Base-by-base conservation (phyloP, 2,113 vertebrate genomes). In the Desmodus rotundus region DNA sequence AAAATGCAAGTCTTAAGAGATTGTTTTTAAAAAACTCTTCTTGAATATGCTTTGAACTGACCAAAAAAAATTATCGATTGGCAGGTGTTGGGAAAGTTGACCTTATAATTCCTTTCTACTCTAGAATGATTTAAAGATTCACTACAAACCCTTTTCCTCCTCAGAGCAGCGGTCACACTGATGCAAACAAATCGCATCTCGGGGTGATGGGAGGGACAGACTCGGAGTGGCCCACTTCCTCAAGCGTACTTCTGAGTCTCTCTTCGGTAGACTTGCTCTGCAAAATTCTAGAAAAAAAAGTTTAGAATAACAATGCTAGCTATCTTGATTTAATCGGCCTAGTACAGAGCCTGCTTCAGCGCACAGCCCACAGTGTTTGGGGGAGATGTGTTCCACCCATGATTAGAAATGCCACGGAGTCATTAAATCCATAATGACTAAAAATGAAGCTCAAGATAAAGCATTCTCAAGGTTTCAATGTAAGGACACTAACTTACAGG, bases 1-100 rank as follows among this genome's bases (percentile, higher is more conserved):
- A 91, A 87, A 80, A 89, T 36, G 16, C 38, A 86, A 84, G 47
- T 56, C 33, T 89, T 68, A 73, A 84, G 80, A 74, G 22, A 63
- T 19, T 36, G 10, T 77, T 52, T 90, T 2, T 1, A 56, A 47
- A 94, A 72, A 54, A 38, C 2, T 45, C 16, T 52, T 72, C 16
- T 89, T 76, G 38, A 95, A 96, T 52, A 81, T 63, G 47, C 67
- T 96, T 97, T 96, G 90, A 96, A 89, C 22, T 24, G 45, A 91
- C 47, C 43, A 83, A 70, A 80, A 78, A 89, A 76, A 82, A 38
- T 26, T 38, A 90, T 15, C 78, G 38, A 52, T 50, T 93, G 68
- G 72, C 87, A 97, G 80, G 70, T 87, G 81, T 65, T 90, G 33
- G 31, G 52, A 90, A 95, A 90, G 50, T 45, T 88, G 61, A 77